Evolutionary conservation across 2,113 vertebrate species (phyloP).

Genomic region (Ifrita kowaldi): DNA sequence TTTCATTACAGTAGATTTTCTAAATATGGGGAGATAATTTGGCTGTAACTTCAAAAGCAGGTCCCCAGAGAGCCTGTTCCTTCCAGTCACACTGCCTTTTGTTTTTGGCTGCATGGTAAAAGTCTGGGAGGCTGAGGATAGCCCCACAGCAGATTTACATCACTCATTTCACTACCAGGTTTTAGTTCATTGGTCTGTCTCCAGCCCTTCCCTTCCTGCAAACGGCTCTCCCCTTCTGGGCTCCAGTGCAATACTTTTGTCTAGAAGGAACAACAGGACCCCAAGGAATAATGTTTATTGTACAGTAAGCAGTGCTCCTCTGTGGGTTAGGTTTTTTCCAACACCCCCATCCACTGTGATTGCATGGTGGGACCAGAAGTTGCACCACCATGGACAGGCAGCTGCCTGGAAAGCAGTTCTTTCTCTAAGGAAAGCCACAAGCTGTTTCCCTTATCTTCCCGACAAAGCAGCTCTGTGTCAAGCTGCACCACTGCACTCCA

Average conservation of each 20-base stretch:
- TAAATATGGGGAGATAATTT: neutral
- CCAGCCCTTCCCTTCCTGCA: neutral
- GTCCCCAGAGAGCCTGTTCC: neutral
- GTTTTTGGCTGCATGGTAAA: neutral
- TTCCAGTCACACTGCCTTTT: neutral
- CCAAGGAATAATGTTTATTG: neutral
- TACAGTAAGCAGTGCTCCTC: neutral
- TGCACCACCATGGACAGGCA: neutral
- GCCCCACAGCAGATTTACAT: neutral
- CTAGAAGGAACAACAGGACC: neutral
- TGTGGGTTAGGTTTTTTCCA: neutral
- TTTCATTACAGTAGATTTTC: neutral
- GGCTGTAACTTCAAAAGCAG: neutral
- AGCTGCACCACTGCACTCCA: neutral
- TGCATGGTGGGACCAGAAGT: neutral
- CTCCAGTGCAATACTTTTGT: neutral
- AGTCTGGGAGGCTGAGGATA: neutral
- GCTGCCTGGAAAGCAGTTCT: neutral
- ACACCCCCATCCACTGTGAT: fast-evolving
- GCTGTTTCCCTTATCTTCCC: neutral
- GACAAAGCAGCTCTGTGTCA: neutral
- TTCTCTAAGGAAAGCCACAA: neutral
- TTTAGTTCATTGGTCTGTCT: neutral
- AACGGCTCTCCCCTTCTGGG: neutral
- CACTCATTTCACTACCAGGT: neutral